These are phyloP conservation scores for Colius striatus DNA, from an alignment of 2,113 vertebrate genomes.

Conservation along the genomic window DNA sequence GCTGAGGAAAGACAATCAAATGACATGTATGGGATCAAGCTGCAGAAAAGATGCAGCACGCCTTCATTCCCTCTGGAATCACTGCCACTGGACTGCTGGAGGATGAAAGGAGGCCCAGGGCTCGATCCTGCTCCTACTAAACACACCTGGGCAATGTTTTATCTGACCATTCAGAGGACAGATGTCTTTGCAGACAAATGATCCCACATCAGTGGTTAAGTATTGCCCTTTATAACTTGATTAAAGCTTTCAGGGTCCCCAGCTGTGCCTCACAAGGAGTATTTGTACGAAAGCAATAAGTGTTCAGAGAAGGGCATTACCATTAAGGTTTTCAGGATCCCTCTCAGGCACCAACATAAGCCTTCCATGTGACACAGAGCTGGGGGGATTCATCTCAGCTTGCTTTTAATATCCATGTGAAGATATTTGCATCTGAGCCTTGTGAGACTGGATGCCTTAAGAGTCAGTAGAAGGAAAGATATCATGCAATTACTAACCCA, in stretches of 20 bases:
- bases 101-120: background rate
- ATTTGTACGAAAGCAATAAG: background rate
- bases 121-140: background rate
- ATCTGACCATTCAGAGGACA: background rate
- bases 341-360: background rate
- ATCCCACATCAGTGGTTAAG: background rate
- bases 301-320: background rate
- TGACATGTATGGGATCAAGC: background rate
- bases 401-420: background rate
- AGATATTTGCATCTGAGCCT: background rate
- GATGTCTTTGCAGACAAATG: background rate
- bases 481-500: background rate
- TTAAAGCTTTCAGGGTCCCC: background rate
- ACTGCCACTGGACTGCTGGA: background rate
- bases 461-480: background rate
- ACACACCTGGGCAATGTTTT: fast-evolving
- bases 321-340: background rate
- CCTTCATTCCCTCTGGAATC: background rate
- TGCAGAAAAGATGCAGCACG: background rate
- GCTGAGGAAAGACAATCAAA: background rate
- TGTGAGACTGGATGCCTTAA: background rate
- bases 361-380: background rate
- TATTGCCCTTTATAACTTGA: background rate
- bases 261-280: background rate
- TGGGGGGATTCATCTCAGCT: fast-evolving